Percentiles rank a stretch among this genome's conserved stretches.
These are phyloP conservation scores for Numenius phaeopus DNA, from an alignment of 2,797 vertebrate species.

Conservation along the genomic window DNA sequence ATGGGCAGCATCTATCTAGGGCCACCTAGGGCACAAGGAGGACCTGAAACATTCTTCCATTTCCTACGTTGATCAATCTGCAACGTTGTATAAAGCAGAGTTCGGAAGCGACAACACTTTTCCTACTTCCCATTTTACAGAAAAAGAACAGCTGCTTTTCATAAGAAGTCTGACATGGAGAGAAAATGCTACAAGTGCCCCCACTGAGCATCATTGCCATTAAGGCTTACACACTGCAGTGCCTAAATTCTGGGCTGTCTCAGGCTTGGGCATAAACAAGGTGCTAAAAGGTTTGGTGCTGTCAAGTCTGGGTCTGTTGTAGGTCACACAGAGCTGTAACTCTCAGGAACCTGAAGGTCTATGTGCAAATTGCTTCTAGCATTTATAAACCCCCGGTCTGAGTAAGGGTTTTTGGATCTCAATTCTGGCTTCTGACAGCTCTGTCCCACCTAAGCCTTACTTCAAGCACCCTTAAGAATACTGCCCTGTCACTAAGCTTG, in stretches of 20 bases:
- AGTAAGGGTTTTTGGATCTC: neutral
- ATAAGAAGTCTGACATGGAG: neutral
- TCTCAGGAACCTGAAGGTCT: neutral
- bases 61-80: neutral
- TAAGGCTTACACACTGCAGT: neutral
- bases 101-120: neutral
- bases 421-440: neutral
- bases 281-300: neutral
- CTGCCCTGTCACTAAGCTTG: neutral
- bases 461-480: neutral
- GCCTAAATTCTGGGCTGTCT: neutral
- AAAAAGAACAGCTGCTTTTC: neutral
- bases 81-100: neutral
- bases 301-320: neutral
- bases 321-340: neutral
- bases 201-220: fast-evolving
- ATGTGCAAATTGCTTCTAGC: neutral
- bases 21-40: neutral
- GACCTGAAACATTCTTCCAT: neutral
- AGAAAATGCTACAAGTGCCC: neutral
- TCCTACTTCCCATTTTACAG: neutral
- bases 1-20: neutral
- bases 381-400: neutral
- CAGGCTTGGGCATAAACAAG: neutral
- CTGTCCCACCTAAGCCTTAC: neutral